These are phyloP conservation scores for Hypselothyrea guttata DNA, from an alignment of 2,888 invertebrate species.

Conservation along the genomic window DNA sequence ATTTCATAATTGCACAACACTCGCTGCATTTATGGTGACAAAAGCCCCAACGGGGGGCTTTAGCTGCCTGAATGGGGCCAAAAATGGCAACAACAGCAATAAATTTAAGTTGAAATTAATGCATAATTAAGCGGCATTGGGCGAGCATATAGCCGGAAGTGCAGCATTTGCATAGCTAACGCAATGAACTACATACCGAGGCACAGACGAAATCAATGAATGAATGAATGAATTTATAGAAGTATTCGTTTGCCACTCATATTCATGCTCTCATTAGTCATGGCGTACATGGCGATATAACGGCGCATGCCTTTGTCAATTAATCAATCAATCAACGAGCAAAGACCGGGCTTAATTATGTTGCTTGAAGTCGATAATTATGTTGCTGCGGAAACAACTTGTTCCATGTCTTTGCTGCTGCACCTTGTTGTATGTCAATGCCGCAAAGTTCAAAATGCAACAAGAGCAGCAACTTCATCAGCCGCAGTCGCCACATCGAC, in stretches of 20 bases:
- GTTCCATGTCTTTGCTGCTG: slow-evolving; percentile 41
- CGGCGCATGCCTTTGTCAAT: slow-evolving; percentile 78
- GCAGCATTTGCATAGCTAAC: slow-evolving; percentile 75
- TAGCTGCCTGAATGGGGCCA: slow-evolving; percentile 53
- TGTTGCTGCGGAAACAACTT: slow-evolving; percentile 68
- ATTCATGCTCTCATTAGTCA: slow-evolving; percentile 54
- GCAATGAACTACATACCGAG: slow-evolving; percentile 67
- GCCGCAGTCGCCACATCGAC: not conserved
- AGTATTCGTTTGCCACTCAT: not conserved
- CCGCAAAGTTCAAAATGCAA: slow-evolving; percentile 58
- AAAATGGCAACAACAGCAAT: slow-evolving; percentile 34
- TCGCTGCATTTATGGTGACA: slow-evolving; percentile 64
- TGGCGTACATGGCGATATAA: slow-evolving; percentile 52
- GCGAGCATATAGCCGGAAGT: slow-evolving; percentile 54
- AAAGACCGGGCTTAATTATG: too few relatives aligned
- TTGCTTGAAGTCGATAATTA: slow-evolving; percentile 23
- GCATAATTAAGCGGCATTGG: slow-evolving; percentile 73
- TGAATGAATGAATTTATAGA: not conserved
- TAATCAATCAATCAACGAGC: slow-evolving; percentile 79
- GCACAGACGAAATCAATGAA: slow-evolving; percentile 2
- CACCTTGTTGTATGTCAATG: slow-evolving; percentile 56
- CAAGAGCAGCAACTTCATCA: not conserved
- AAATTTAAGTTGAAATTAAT: slow-evolving; percentile 74
- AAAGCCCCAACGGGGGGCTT: slow-evolving; percentile 44
- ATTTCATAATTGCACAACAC: slow-evolving; percentile 74